Conservation (phyloP, 2,113 vertebrate species). For the Melierax canorus region DNA sequence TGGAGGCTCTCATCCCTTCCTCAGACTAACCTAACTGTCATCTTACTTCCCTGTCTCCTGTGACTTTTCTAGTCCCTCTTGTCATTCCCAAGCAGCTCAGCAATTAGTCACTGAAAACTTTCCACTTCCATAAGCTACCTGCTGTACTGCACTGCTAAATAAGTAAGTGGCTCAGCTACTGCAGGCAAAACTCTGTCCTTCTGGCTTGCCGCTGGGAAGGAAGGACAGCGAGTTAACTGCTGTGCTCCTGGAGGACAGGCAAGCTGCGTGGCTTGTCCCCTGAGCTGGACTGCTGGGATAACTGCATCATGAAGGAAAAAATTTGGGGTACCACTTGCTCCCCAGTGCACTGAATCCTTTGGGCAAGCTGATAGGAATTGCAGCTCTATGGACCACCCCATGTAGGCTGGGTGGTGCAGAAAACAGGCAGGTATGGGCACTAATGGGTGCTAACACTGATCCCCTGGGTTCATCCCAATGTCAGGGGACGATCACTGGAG, state of each 20-base stretch:
- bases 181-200: not conserved
- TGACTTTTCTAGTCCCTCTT: slow-evolving; percentile 16
- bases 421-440: not conserved
- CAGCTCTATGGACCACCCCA: not conserved
- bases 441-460: not conserved
- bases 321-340: not conserved
- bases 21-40: not conserved
- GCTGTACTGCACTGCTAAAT: slow-evolving; percentile 22
- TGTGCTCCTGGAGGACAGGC: not conserved
- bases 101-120: slow-evolving; percentile 51
- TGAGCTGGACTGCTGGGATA: not conserved
- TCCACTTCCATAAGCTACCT: slow-evolving; percentile 38
- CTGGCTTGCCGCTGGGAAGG: not conserved
- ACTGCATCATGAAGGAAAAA: not conserved
- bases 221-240: not conserved
- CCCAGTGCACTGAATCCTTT: not conserved
- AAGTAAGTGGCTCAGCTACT: not conserved
- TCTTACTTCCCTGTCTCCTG: not conserved
- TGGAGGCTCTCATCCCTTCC: not conserved
- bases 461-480: not conserved
- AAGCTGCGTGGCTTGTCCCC: not conserved
- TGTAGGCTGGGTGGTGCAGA: not conserved
- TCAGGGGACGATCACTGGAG: not conserved
- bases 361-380: not conserved
- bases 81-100: slow-evolving; percentile 36